These are phyloP conservation scores for Ctenopoma kingsleyae DNA, from an alignment of 2,797 vertebrate species.

Conservation along the genomic window DNA sequence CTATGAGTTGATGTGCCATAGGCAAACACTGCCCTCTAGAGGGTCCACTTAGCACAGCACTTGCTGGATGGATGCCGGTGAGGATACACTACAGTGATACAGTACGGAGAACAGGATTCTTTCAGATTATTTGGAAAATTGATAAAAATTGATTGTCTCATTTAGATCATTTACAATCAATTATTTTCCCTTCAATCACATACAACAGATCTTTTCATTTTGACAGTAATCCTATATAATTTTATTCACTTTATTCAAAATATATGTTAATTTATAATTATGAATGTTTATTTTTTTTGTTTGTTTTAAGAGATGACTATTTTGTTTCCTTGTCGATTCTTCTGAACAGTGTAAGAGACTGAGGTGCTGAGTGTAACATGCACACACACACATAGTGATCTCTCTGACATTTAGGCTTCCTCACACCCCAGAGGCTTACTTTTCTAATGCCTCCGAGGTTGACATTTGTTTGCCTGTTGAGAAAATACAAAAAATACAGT, in stretches of 20 bases:
- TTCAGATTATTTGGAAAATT: conserved; percentile 33
- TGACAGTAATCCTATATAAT: conserved; percentile 45
- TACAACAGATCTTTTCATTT: conserved; percentile 19
- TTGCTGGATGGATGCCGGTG: conserved; percentile 44
- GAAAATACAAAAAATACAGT: conserved; percentile 4
- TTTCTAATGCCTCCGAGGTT: conserved; percentile 50
- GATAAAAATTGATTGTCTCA: conserved; percentile 28
- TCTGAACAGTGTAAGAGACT: conserved; percentile 40
- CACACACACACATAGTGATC: conserved; percentile 28
- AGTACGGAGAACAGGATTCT: conserved; percentile 25
- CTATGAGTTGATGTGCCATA: conserved; percentile 68
- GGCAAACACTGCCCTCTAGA: conserved; percentile 68
- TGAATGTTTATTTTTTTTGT: conserved; percentile 50
- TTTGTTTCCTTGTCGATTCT: conserved; percentile 42
- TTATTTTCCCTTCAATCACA: conserved; percentile 29
- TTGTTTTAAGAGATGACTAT: conserved; percentile 54
- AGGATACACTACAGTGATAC: conserved; percentile 25
- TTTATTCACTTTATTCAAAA: conserved; percentile 40
- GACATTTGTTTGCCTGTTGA: conserved; percentile 27
- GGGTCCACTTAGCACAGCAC: conserved; percentile 56
- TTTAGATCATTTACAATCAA: conserved; percentile 23
- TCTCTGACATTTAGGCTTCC: conserved; percentile 23
- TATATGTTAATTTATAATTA: conserved; percentile 65
- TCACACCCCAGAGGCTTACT: conserved; percentile 26
- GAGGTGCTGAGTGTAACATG: conserved; percentile 41